phyloP scores from a whole-genome alignment of 1,140 invertebrate genomes.

The silkworm (Bombyx mori) region ASM3026992v2 NC_085127.1:8532501-8533000 shows the following conservation, averaged over 20 bases:
- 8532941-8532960: too few relatives aligned
- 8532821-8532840: too few relatives aligned
- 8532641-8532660: constrained; percentile 25
- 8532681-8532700: constrained; percentile 17
- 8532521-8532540: constrained; percentile 12
- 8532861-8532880: too few relatives aligned
- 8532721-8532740: constrained; percentile 8
- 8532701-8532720: constrained; percentile 8
- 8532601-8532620: constrained; percentile 14
- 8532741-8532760: constrained; percentile 16
- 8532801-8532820: too few relatives aligned
- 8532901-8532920: too few relatives aligned
- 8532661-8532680: constrained; percentile 23
- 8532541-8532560: background rate
- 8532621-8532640: constrained; percentile 22
- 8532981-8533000: too few relatives aligned
- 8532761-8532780: constrained; percentile 15
- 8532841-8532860: too few relatives aligned
- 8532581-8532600: constrained; percentile 11
- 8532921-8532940: too few relatives aligned
- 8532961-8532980: too few relatives aligned
- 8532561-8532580: constrained; percentile 6
- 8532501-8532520: background rate
- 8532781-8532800: too few relatives aligned
- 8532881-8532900: too few relatives aligned